Evolutionary conservation across 2,797 vertebrate species (phyloP), one percentile per base, ranked within the genome.

Genomic region (Botia almorhae): DNA sequence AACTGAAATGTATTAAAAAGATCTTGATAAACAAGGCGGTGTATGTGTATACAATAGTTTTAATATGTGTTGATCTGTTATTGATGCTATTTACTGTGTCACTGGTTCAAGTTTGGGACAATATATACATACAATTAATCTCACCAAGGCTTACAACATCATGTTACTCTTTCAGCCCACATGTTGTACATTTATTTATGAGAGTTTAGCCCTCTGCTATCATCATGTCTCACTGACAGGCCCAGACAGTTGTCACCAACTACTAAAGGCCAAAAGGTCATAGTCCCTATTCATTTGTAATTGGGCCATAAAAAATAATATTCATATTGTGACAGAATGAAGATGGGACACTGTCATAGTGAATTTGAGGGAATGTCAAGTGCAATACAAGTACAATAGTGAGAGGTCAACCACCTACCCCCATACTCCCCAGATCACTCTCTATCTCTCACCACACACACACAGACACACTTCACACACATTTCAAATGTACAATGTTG

Each of bases 161-260:
- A 48, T 74, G 70, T 80, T 73, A 56, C 50, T 73, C 13, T 14
- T 67, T 13, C 39, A 67, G 70, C 21, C 70, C 50, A 17, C 39
- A 48, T 68, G 70, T 74, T 80, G 16, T 80, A 74, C 4, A 74
- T 58, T 56, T 80, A 80, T 48, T 33, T 56, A 26, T 67, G 29
- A 39, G n/a, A 76, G 67, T 80, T 81, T 77, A 74, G 84, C 13
- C 86, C 90, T 83, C 87, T 80, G 61, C 61, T 26, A 56, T 80
- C 70, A 29, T 61, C 21, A 29, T 73, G 70, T 74, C 70, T 67
- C 51, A n/a, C 36, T 74, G 78, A 80, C 70, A 58, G 51, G 36
- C 70, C 33, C 53, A 50, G 76, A 56, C 76, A 10, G 51, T 76
- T 68, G 51, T 50, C 53, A 76, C 48, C 68, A 23, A 39, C 58